Conservation (phyloP, 2,113 vertebrate genomes). For the Spea multiplicata region DNA sequence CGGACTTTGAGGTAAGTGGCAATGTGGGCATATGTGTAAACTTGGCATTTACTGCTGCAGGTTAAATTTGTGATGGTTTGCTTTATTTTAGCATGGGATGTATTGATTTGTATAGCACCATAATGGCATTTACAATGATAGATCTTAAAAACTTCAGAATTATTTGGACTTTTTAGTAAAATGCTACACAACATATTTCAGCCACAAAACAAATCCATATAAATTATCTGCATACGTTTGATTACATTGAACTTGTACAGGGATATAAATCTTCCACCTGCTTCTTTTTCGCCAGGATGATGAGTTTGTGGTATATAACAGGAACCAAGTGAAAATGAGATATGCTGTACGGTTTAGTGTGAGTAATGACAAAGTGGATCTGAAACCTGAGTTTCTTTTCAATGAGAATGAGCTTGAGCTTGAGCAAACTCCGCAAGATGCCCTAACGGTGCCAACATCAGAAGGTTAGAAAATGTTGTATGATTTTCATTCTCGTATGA, state of each 20-base stretch:
- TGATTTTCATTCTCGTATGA: no score
- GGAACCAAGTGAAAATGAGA: constrained; percentile 76
- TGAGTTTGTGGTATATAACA: constrained; percentile 82
- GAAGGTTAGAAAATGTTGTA: constrained; percentile 50
- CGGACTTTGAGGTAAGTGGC: constrained; percentile 75
- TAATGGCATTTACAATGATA: no score
- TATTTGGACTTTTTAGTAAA: no score
- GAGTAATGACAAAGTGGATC: constrained; percentile 66
- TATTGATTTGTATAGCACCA: no score
- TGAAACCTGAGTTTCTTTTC: constrained; percentile 55
- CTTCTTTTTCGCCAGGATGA: constrained; percentile 66
- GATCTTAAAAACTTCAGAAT: no score
- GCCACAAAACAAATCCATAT: no score
- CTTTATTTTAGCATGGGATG: no score
- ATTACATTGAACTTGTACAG: no score
- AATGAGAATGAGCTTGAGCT: constrained; percentile 40
- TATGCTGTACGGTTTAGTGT: constrained; percentile 76
- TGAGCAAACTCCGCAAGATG: constrained; percentile 28
- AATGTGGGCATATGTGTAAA: neutral
- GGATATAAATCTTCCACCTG: no score
- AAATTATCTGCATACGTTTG: no score
- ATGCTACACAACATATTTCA: no score
- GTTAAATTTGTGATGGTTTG: no score
- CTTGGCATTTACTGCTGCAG: neutral
- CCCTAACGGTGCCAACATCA: neutral